These are phyloP conservation scores for Argyra leucocephala DNA, from an alignment of 2,888 invertebrate genomes.

Conservation along the genomic window DNA sequence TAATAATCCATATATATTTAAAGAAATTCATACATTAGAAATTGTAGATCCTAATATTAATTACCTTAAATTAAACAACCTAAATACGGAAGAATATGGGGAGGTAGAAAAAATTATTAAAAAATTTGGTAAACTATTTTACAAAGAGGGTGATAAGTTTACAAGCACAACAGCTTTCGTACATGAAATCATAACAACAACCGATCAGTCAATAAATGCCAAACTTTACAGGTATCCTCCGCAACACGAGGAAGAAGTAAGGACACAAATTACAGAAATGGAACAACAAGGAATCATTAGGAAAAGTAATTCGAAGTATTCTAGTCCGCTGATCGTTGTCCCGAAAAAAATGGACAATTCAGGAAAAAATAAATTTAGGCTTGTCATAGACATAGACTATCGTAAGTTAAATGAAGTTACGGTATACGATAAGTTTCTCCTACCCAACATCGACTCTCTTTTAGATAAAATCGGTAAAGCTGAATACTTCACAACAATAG, in stretches of 20 bases:
- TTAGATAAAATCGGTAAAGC: too few relatives aligned
- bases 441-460: too few relatives aligned
- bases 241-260: constrained; percentile 16
- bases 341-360: constrained; percentile 20
- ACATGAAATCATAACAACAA: constrained; percentile 18
- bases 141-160: constrained; percentile 19
- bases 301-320: constrained; percentile 18
- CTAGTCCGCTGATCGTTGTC: constrained; percentile 16
- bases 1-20: constrained; percentile 11
- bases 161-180: constrained; percentile 14
- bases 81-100: constrained; percentile 14
- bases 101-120: constrained; percentile 14
- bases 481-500: too few relatives aligned
- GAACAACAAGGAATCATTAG: constrained; percentile 18
- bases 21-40: constrained; percentile 17
- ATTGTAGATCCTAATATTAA: constrained; percentile 10
- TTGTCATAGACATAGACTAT: constrained; percentile 2
- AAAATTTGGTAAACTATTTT: constrained; percentile 15
- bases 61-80: constrained; percentile 12
- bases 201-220: constrained; percentile 17
- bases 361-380: constrained; percentile 17
- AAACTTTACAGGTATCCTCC: constrained; percentile 19
- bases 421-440: too few relatives aligned
- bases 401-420: too few relatives aligned
- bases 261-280: constrained; percentile 18